Conservation (phyloP, 1,140 invertebrate genomes). For the Venturia canescens region DNA sequence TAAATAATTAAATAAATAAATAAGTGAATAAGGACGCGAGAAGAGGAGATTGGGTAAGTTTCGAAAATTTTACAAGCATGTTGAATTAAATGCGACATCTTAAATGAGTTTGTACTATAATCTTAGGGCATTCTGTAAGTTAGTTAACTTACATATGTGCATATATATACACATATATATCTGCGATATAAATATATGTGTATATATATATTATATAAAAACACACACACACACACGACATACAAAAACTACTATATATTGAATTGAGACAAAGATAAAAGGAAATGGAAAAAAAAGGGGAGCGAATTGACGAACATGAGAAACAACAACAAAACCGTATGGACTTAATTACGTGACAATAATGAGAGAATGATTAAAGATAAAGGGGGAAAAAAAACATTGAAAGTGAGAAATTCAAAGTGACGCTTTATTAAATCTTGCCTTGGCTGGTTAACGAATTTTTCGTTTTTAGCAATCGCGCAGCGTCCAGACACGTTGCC, state of each 20-base stretch:
- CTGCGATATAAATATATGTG: no score
- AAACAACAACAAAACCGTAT: conserved; percentile 42
- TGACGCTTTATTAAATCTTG: no score
- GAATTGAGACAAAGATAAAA: no score
- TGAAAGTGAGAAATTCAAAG: conserved; percentile 32
- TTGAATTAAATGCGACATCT: conserved; percentile 61
- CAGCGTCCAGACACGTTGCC: no score
- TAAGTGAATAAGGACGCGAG: conserved; percentile 33
- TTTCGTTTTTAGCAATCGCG: no score
- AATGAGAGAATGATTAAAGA: conserved; percentile 56
- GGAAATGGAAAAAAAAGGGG: no score
- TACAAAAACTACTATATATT: no score
- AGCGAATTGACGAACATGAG: neutral
- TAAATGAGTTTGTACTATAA: conserved; percentile 64
- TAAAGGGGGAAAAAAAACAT: conserved; percentile 54
- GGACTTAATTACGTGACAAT: conserved; percentile 53
- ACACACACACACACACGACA: no score
- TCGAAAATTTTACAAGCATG: conserved; percentile 69
- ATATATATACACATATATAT: conserved; percentile 7
- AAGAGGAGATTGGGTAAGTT: conserved; percentile 64
- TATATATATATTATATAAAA: no score
- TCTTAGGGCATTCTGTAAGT: conserved; percentile 67
- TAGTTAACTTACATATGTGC: conserved; percentile 57
- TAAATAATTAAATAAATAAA: no score
- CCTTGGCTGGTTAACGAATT: no score